A percentile compares a stretch with the other conserved stretches of the same genome.
These are phyloP conservation scores for Lepidurus packardi DNA, from an alignment of 1,140 invertebrate species.

Conservation along the genomic window DNA sequence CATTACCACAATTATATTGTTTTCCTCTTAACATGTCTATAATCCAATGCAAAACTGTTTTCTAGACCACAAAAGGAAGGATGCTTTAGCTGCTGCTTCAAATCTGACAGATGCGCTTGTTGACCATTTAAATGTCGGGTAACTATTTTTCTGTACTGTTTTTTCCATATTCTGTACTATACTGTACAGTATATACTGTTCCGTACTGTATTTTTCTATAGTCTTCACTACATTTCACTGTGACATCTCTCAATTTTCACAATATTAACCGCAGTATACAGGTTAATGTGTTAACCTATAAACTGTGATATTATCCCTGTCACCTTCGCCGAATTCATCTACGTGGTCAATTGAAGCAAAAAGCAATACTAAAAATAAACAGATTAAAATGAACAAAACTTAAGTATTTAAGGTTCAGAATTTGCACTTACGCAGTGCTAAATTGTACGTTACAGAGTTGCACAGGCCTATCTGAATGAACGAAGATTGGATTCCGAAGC, in stretches of 20 bases:
- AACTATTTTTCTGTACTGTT: constrained; percentile 43
- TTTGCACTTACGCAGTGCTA: background rate
- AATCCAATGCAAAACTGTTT: constrained; percentile 41
- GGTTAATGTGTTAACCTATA: no score
- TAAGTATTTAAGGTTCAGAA: constrained; percentile 18
- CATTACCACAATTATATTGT: background rate
- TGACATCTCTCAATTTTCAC: no score
- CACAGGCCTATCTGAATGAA: constrained; percentile 96
- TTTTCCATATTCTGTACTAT: no score
- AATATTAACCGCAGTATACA: no score
- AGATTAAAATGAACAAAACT: no score
- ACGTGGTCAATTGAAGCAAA: no score
- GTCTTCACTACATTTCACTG: background rate
- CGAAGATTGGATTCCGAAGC: constrained; percentile 95
- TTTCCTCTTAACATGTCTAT: background rate
- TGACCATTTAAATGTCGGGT: constrained; percentile 96
- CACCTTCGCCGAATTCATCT: no score
- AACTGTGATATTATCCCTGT: no score
- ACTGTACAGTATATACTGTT: no score
- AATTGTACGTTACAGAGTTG: constrained; percentile 61
- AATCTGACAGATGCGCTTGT: constrained; percentile 88
- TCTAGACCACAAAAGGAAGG: constrained; percentile 83
- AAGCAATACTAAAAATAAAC: no score
- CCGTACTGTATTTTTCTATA: no score
- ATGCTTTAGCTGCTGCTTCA: constrained; percentile 84